Base-by-base conservation (phyloP, 92 coral and sea anemone genomes). In the Galaxea fascicularis region DNA sequence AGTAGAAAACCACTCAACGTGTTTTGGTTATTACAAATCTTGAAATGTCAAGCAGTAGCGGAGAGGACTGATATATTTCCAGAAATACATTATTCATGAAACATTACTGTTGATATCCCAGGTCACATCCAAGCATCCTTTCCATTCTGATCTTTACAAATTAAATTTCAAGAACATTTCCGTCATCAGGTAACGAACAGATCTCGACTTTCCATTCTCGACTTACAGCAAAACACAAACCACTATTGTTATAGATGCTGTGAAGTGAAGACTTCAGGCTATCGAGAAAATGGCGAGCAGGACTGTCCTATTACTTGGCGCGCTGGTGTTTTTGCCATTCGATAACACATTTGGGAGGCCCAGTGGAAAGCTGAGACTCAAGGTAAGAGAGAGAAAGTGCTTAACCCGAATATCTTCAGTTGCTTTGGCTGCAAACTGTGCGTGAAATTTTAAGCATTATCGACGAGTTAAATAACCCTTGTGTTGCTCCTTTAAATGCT, bases 261-360 rank as follows among this genome's bases (percentile, higher is more conserved):
- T 24, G 39, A 39, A 3, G 44, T 21, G 56, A 56, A 35, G 22
- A 77, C 20, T 35, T 7, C 28, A 10, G 18, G 22, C 26, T 24
- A 8, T 41, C 8, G 25, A 4, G 13, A 82, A 0, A 16, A 82
- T 82, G 86, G 56, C 45, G 29, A 20, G 22, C 29, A 14, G 10
- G 10, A 14, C 47, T 0, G 77, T 10, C 20, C 16, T 71, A 44
- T 20, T 57, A 10, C 7, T 82, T 76, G 70, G 53, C 15, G 1
- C 71, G 22, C 12, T 59, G 27, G 18, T 54, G 58, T 24, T 70
- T 56, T 58, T n/a, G 15, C 30, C n/a, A 31, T n/a, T 82, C 47
- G 46, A 71, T 6, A 17, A 21, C 58, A 70, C 86, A 26, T 20
- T 57, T 16, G 86, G 86, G 12, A 71, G 60, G 67, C 86, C 86